Percentiles rank a stretch among this genome's conserved stretches.
phyloP scores from a whole-genome alignment of 2,797 vertebrate species.

The Rousettus madagascariensis region DNA sequence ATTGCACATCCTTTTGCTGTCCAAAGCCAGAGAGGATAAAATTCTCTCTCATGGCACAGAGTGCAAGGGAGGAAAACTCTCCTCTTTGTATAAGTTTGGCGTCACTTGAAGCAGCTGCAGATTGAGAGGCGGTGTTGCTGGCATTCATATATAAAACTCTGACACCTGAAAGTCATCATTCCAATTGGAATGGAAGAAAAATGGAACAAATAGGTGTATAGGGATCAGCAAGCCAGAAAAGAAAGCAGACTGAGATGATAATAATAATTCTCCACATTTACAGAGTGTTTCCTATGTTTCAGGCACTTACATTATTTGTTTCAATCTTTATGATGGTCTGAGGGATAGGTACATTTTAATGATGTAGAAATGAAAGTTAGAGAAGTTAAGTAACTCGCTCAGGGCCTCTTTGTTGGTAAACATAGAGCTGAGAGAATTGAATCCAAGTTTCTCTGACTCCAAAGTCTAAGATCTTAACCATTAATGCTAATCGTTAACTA shows the following conservation, averaged over 20 bases:
- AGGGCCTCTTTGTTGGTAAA: not conserved
- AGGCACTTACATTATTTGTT: not conserved
- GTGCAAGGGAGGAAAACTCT: not conserved
- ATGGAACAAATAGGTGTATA: not conserved
- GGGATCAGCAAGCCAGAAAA: not conserved
- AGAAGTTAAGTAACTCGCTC: not conserved
- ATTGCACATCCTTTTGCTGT: not conserved
- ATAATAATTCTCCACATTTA: not conserved
- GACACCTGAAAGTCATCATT: constrained; percentile 32
- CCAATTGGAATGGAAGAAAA: not conserved
- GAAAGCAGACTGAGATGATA: not conserved
- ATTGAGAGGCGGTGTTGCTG: not conserved
- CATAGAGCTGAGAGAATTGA: not conserved
- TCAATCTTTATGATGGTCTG: not conserved
- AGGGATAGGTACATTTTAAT: not conserved
- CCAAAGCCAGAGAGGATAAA: not conserved
- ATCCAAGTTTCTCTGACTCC: constrained; percentile 5
- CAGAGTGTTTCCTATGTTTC: not conserved
- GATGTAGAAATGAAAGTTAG: not conserved
- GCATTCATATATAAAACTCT: not conserved
- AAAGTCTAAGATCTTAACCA: constrained; percentile 34
- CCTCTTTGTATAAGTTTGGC: not conserved
- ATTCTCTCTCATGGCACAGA: not conserved
- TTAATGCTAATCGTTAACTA: constrained; percentile 61
- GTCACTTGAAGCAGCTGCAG: not conserved